Conservation (phyloP, 2,888 invertebrate species). For the Rhodophaea formosa region DNA sequence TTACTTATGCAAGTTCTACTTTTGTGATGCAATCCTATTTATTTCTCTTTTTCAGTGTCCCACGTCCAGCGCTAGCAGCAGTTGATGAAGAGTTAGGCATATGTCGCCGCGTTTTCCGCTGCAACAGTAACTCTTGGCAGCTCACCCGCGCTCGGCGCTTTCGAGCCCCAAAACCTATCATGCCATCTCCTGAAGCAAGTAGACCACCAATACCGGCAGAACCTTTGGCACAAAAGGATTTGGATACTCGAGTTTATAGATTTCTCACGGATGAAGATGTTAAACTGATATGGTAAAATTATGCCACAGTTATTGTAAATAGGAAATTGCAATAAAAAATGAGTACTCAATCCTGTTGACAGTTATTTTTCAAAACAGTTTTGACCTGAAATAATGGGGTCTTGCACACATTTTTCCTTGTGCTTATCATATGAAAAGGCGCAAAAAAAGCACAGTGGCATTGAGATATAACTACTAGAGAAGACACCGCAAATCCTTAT, state of each 20-base stretch:
- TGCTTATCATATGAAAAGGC: no score
- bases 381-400: no score
- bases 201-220: slow-evolving; percentile 58
- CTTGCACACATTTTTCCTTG: no score
- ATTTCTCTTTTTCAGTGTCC: slow-evolving; percentile 43
- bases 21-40: no score
- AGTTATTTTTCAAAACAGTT: no score
- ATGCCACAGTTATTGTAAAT: not conserved
- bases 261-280: slow-evolving; percentile 46
- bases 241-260: slow-evolving; percentile 56
- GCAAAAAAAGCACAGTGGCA: no score
- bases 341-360: not conserved
- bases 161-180: slow-evolving; percentile 52
- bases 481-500: no score
- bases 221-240: slow-evolving; percentile 57
- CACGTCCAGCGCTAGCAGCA: slow-evolving; percentile 54
- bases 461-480: no score
- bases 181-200: slow-evolving; percentile 54
- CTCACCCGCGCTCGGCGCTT: slow-evolving; percentile 66
- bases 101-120: slow-evolving; percentile 49
- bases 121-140: slow-evolving; percentile 63
- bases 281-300: slow-evolving; percentile 14
- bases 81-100: slow-evolving; percentile 49
- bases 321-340: no score
- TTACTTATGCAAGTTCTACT: no score